Conservation (phyloP, 2,888 invertebrate species). For the Heliconius hortense region DNA sequence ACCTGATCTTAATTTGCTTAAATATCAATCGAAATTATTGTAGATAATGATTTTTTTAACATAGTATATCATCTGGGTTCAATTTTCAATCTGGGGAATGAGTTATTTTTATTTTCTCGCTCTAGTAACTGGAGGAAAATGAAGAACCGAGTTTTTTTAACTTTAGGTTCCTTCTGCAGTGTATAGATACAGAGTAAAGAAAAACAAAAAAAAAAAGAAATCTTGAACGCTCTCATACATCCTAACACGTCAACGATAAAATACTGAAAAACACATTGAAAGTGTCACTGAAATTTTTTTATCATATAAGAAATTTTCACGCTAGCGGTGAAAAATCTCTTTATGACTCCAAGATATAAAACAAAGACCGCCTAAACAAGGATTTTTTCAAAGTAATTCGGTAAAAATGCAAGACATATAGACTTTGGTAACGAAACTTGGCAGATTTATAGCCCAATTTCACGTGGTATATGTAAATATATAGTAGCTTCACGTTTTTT, state of each 20-base stretch:
- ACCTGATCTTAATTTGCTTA: not conserved
- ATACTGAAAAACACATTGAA: not conserved
- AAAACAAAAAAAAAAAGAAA: not conserved
- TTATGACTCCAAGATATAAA: constrained; percentile 3
- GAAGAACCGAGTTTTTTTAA: not conserved
- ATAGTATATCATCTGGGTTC: not conserved
- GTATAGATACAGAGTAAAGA: not conserved
- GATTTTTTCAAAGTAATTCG: constrained; percentile 1
- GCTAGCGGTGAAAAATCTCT: constrained; percentile 5
- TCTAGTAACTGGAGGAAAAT: not conserved
- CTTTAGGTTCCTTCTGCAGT: not conserved
- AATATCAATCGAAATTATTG: not conserved
- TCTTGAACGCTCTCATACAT: not conserved
- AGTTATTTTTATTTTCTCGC: not conserved
- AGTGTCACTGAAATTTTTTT: not conserved
- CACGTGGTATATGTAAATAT: not conserved
- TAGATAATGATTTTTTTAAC: not conserved
- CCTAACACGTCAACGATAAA: not conserved
- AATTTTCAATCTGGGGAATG: not conserved
- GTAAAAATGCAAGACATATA: constrained; percentile 15
- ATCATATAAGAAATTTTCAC: constrained; percentile 7
- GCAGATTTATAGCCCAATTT: constrained; percentile 17
- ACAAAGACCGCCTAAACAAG: constrained; percentile 7
- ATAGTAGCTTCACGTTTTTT: not conserved
- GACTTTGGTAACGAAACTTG: constrained; percentile 8